These are phyloP conservation scores for Microcebus jonahi DNA, from an alignment of 2,113 vertebrate genomes.

Conservation along the genomic window DNA sequence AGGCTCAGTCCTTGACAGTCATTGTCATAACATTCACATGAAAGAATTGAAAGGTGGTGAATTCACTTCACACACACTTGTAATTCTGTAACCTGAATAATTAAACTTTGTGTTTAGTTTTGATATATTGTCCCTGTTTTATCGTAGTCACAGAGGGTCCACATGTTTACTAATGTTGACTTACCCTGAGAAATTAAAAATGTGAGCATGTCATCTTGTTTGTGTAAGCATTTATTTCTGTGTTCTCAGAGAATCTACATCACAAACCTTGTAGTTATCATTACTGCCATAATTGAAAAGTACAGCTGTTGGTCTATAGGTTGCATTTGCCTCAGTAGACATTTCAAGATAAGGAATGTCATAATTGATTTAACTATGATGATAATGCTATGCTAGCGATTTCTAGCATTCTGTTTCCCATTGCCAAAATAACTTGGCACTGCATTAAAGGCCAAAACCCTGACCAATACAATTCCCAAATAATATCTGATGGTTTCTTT, in stretches of 20 bases:
- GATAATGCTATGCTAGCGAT: not conserved
- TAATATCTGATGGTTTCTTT: not conserved
- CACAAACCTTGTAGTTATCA: not conserved
- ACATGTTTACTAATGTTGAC: not conserved
- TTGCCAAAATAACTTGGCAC: not conserved
- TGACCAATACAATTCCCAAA: not conserved
- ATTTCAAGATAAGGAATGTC: not conserved
- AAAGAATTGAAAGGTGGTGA: not conserved
- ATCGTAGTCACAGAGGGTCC: not conserved
- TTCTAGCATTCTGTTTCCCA: not conserved
- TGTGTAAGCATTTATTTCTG: not conserved
- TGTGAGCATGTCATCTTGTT: not conserved
- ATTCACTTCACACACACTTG: not conserved
- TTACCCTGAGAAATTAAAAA: conserved; percentile 11
- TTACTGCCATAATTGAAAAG: not conserved
- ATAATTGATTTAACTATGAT: not conserved
- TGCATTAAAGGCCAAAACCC: not conserved
- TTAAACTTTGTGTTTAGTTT: not conserved
- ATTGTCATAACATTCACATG: not conserved
- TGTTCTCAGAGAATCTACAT: not conserved
- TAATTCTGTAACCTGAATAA: not conserved
- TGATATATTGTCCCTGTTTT: not conserved
- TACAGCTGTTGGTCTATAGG: not conserved
- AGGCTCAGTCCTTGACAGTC: not conserved
- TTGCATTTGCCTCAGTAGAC: not conserved